Evolutionary conservation across 1,140 invertebrate genomes (phyloP), one percentile per base, ranked within the genome.

Genomic region (Centruroides sculpturatus): DNA sequence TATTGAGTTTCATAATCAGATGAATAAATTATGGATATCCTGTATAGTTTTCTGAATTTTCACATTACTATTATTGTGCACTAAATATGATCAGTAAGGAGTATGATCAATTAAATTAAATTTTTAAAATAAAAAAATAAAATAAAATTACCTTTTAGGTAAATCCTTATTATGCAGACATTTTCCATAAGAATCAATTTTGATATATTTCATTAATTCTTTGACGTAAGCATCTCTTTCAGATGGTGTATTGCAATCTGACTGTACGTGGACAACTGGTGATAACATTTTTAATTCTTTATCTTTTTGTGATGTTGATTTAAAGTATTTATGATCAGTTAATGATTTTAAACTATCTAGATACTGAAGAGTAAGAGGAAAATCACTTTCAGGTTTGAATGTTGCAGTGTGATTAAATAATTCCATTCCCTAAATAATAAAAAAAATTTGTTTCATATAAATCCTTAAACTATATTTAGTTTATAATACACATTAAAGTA

Each of bases 401-500:
- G 89, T 91, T 4, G 85, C 78, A 0, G 87, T 87, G 65, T 81
- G 82, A 72, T 90, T 87, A 67, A 92, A 92, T 51, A 90, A 69
- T 10, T 63, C 76, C 69, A 72, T 79, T 66, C 69, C 81, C 60
- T 62, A 36, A 6, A 54, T 11, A 59, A 23, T 48, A 54, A n/a
- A n/a, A 13, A 11, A 41, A 34, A 23, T 23, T 23, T 23, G 23
- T 23, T 23, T 23, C 23, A 23, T 23, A 23, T 23, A 23, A 23
- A 23, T 23, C 23, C 23, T 23, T 23, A 23, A 23, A 23, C 2
- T 23, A 23, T 23, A 23, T 23, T 2, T 23, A 23, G 23, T 23
- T 23, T 23, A 23, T 23, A 23, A 23, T 23, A 23, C 23, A 23
- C 2, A 23, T 23, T 23, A 23, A 23, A 23, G 2, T 23, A 23